Base-by-base conservation (phyloP, 2,888 invertebrate genomes). In the Calameuta pallipes region DNA sequence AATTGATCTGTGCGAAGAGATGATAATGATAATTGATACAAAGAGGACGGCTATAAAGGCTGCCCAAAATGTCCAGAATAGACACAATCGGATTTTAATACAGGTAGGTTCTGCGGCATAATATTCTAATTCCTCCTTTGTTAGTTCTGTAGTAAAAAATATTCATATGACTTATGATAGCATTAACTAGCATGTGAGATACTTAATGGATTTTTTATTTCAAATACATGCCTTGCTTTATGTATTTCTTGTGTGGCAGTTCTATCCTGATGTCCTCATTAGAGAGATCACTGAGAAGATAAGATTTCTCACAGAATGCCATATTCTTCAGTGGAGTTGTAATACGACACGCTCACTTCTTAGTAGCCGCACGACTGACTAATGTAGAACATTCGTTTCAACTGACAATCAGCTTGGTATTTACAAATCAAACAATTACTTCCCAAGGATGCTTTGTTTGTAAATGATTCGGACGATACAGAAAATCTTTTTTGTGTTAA, bases 51-150 rank as follows among this genome's bases (percentile, higher is more conserved):
- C 75, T 74, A 87, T 73, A 37, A 89, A 82, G 6, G 83, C 82
- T 11, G 78, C 78, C 89, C 89, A 89, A 35, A 89, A 85, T 11
- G 81, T 79, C 89, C 89, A 89, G 79, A 89, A 89, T 31, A 89
- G 79, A 76, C 83, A 85, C 13, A 89, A 76, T 6, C 89, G 88
- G 34, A 87, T 75, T 77, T 83, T 89, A 78, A 89, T 88, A 83
- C 86, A 89, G 30, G 80, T 15, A 1, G 89, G 89, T 76, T 81
- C 77, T 3, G 84, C 85, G 4, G 83, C 79, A 35, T 87, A 83
- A 76, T 87, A 86, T 36, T 78, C 80, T 76, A 85, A 84, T 74
- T 86, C 84, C 69, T 83, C 85, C n/a, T 75, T 80, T 4, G 82
- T 85, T 75, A 85, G 36, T 75, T 79, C 87, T 86, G 79, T 11